Base-by-base conservation (phyloP, 1,140 invertebrate genomes). In the Linepithema humile region DNA sequence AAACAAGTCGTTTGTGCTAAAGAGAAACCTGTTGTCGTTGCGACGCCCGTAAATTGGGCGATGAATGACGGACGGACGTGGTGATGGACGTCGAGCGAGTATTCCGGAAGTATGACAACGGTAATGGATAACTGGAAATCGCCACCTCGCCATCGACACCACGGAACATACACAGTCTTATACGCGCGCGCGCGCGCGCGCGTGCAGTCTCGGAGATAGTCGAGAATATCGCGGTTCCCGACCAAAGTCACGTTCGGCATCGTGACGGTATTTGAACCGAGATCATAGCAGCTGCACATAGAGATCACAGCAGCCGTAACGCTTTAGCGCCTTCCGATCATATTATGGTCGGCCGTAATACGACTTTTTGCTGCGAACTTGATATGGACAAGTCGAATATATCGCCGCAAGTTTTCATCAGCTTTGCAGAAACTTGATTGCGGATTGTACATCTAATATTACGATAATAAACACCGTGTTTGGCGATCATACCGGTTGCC, bases 101-200 rank as follows among this genome's bases (percentile, higher is more conserved):
- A 92, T 93, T 92, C 92, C 91, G 91, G 91, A 92, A 93, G 92
- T 92, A 85, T 88, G 91, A 92, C 91, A 92, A 92, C 92, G 91
- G 91, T 92, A 93, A 92, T 93, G 92, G 92, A 92, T 93, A 93
- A 92, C 91, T 92, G 92, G 91, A 90, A 91, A 92, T 87, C 59
- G 73, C 57, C n/a, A n/a, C n/a, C n/a, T 59, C 69, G 80, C 87
- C 72, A 65, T 84, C 80, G 89, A 84, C 82, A 78, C 80, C 75
- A 67, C 43, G 83, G 87, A 88, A 70, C 35, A 45, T 78, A 78
- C 20, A 59, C 10, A n/a, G n/a, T n/a, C n/a, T n/a, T n/a, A 12
- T 15, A 59, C 26, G 23, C 5, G 23, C 26, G 20, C 3, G 9
- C 5, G 23, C 45, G 15, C 62, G 82, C 72, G 72, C 55, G 82